Base-by-base conservation (phyloP, 2,113 vertebrate genomes). In the Phycodurus eques region DNA sequence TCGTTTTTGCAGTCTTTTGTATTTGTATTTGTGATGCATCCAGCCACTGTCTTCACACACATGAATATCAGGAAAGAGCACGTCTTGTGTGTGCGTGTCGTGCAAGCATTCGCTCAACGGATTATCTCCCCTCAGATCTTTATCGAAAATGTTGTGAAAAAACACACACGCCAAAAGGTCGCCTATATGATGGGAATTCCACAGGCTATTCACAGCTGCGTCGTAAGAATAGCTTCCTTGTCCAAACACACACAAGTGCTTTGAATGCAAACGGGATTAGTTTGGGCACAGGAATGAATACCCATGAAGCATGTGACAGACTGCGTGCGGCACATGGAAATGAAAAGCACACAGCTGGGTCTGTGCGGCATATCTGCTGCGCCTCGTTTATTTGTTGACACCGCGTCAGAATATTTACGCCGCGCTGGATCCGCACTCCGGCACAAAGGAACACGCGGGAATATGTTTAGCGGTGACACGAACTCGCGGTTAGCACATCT, bases 231-330 rank as follows among this genome's bases (percentile, higher is more conserved):
- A 83, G 77, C 78, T 62, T 67, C 68, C 43, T 39, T 62, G 54
- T 60, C 73, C 54, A 79, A 17, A 31, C 59, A 71, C 70, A 69
- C 67, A 43, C 15, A 75, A 35, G 62, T 33, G 66, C 76, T 47
- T 39, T 67, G 86, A 89, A 85, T 83, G 80, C 78, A 86, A 78
- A 75, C 64, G 68, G 85, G 82, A 88, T 86, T 83, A 84, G 63
- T 51, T 35, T 42, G 66, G 81, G 56, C 51, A 72, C 83, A 74
- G 65, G 75, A 84, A 84, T 76, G 75, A 84, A 84, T 76, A 86
- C 80, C 79, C 70, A 31, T 22, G 6, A 62, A 82, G 82, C 83
- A 83, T 77, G 83, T 70, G 80, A 67, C 62, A 73, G 70, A 6
- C 76, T 78, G 57, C 12, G 6, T 85, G 74, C 81, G 54, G 81